phyloP scores from a whole-genome alignment of 2,113 vertebrate genomes.

The Nibea coibor region DNA sequence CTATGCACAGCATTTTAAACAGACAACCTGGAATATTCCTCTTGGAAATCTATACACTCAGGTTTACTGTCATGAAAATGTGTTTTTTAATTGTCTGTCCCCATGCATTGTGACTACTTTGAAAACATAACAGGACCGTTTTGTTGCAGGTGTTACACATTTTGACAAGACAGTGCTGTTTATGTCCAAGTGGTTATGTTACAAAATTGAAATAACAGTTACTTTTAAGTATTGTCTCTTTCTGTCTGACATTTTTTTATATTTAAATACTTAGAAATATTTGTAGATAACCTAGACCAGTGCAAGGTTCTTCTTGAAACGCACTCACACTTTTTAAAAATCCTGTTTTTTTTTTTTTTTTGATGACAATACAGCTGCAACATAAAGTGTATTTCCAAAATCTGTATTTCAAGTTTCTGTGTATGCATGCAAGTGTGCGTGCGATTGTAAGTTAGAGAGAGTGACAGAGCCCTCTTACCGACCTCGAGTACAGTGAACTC shows the following conservation, averaged over 20 bases:
- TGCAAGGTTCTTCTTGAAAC: no score
- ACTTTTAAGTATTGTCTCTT: not conserved
- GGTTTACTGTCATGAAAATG: slow-evolving; percentile 64
- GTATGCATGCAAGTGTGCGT: not conserved
- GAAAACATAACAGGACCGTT: slow-evolving; percentile 11
- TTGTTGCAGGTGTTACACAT: not conserved
- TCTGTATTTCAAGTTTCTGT: not conserved
- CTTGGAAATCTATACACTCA: slow-evolving; percentile 55
- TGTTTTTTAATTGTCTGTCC: slow-evolving; percentile 62
- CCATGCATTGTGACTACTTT: slow-evolving; percentile 11
- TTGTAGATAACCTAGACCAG: not conserved
- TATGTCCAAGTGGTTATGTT: slow-evolving; percentile 24
- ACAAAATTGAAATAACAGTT: slow-evolving; percentile 2
- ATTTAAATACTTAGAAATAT: slow-evolving; percentile 25
- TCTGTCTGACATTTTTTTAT: not conserved
- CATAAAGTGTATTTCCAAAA: not conserved
- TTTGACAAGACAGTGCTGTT: not conserved
- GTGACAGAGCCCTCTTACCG: slow-evolving; percentile 46
- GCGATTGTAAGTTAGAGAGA: slow-evolving; percentile 20
- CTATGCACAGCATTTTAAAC: slow-evolving; percentile 85
- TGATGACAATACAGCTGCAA: slow-evolving; percentile 4
- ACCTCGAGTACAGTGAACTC: slow-evolving; percentile 87
- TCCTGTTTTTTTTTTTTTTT: not conserved
- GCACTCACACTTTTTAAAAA: slow-evolving; percentile 2
- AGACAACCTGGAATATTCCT: slow-evolving; percentile 69